A percentile compares a stretch with the other conserved stretches of the same genome.
phyloP scores from a whole-genome alignment of 1,140 invertebrate species.

The Pogonognathellus flavescens region DNA sequence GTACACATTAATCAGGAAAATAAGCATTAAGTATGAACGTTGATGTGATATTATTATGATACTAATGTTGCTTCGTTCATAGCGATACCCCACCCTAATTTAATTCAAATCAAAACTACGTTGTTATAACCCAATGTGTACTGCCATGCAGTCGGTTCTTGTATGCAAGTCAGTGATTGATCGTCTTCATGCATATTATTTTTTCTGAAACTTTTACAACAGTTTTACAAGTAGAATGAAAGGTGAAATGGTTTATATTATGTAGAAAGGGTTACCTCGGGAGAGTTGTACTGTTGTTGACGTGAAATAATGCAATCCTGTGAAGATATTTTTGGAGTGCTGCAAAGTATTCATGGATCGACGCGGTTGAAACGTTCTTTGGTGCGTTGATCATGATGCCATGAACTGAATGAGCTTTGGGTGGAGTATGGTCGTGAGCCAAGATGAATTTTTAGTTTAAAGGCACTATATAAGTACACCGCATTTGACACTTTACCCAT shows the following conservation, averaged over 20 bases:
- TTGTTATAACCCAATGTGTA: not conserved
- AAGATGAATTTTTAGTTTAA: too few species aligned
- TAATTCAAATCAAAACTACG: not conserved
- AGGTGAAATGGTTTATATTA: slow-evolving; percentile 10
- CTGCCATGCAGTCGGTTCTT: not conserved
- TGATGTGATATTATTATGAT: too few species aligned
- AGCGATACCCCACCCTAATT: slow-evolving; percentile 25
- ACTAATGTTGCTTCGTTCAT: not conserved
- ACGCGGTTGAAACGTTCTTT: too few species aligned
- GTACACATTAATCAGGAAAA: too few species aligned
- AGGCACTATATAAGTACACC: too few species aligned
- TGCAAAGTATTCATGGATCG: too few species aligned
- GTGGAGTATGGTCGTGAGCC: too few species aligned
- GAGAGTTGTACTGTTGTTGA: not conserved
- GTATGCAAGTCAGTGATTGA: slow-evolving; percentile 22
- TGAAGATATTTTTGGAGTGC: not conserved
- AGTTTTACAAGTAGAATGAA: slow-evolving; percentile 1
- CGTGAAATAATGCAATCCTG: not conserved
- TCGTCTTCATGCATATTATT: slow-evolving; percentile 40
- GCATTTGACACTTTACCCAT: too few species aligned
- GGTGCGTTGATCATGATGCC: too few species aligned
- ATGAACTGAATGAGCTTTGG: too few species aligned
- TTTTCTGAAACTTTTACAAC: slow-evolving; percentile 22
- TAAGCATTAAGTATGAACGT: too few species aligned
- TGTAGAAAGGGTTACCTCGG: not conserved